These are phyloP conservation scores for Chaetogeoica ovagalla DNA, from an alignment of 2,888 invertebrate species.

Conservation along the genomic window DNA sequence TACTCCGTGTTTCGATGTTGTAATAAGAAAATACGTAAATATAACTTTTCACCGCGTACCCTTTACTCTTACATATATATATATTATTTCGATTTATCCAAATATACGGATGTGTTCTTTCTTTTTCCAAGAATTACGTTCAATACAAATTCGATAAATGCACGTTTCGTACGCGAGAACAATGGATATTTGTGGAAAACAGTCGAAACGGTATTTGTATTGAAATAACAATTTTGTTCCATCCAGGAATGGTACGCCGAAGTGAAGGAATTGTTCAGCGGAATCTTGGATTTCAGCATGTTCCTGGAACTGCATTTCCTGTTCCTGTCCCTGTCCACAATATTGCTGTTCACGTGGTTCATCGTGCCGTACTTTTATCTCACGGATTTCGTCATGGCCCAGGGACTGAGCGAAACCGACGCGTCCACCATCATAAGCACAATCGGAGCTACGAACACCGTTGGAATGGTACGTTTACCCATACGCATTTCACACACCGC, in stretches of 20 bases:
- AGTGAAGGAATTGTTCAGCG: constrained; percentile 68
- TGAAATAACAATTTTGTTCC: constrained; percentile 56
- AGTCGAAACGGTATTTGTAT: no score
- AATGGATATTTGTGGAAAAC: no score
- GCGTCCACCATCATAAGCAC: constrained; percentile 80
- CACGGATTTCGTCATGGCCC: constrained; percentile 77
- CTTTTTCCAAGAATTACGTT: no score
- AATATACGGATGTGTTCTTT: no score
- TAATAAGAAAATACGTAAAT: no score
- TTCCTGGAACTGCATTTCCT: constrained; percentile 78
- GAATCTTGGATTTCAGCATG: constrained; percentile 78
- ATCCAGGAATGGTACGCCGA: constrained; percentile 79
- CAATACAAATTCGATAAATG: no score
- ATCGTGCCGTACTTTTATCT: constrained; percentile 95
- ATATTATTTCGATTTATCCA: no score
- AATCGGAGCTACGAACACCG: constrained; percentile 86
- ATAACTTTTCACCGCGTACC: no score
- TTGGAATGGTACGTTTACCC: constrained; percentile 88
- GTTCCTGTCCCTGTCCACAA: constrained; percentile 80
- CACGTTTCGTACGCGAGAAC: no score
- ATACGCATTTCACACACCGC: no score
- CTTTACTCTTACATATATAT: no score
- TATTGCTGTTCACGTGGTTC: constrained; percentile 88
- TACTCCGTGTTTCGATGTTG: no score
- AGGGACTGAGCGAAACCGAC: constrained; percentile 71